phyloP scores from a whole-genome alignment of 2,888 invertebrate genomes.

The Autographa gamma region DNA sequence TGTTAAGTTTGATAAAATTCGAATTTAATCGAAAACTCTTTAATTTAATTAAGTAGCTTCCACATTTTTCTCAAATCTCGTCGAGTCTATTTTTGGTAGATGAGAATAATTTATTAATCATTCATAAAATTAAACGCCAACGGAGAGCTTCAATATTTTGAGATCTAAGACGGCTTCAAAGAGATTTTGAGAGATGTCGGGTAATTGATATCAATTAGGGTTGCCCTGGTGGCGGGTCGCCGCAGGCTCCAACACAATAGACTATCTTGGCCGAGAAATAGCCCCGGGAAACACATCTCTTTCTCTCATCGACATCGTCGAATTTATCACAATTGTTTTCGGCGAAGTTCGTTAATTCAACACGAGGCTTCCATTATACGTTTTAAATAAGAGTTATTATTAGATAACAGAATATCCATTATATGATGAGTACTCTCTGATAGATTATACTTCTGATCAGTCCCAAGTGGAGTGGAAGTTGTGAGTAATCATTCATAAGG shows the following conservation, averaged over 20 bases:
- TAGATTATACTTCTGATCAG: slow-evolving; percentile 45
- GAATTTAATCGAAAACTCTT: slow-evolving; percentile 39
- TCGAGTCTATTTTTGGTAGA: slow-evolving; percentile 51
- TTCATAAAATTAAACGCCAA: slow-evolving; percentile 65
- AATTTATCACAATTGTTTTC: slow-evolving; percentile 71
- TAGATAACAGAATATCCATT: slow-evolving; percentile 42
- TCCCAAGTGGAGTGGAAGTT: slow-evolving; percentile 46
- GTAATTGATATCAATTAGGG: slow-evolving; percentile 85
- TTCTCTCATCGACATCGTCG: slow-evolving; percentile 69
- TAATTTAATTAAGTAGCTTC: slow-evolving; percentile 33
- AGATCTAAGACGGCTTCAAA: slow-evolving; percentile 70
- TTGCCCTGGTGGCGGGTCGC: slow-evolving; percentile 69
- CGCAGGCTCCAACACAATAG: slow-evolving; percentile 72
- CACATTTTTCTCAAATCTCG: slow-evolving; percentile 31
- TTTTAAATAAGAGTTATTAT: slow-evolving; percentile 54
- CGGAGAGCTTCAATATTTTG: slow-evolving; percentile 65
- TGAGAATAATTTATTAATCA: slow-evolving; percentile 62
- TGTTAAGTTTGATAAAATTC: slow-evolving; percentile 32
- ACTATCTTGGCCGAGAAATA: slow-evolving; percentile 71
- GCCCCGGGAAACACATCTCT: slow-evolving; percentile 55
- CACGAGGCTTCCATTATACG: slow-evolving; percentile 59
- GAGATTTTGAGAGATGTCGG: slow-evolving; percentile 75
- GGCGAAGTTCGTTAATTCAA: slow-evolving; percentile 46
- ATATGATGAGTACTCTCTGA: slow-evolving; percentile 31
- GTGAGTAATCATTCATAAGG: slow-evolving; percentile 51